Percentiles rank a stretch among this genome's conserved stretches.
Conservation (phyloP, 2,113 vertebrate species). For the Cettia cetti region DNA sequence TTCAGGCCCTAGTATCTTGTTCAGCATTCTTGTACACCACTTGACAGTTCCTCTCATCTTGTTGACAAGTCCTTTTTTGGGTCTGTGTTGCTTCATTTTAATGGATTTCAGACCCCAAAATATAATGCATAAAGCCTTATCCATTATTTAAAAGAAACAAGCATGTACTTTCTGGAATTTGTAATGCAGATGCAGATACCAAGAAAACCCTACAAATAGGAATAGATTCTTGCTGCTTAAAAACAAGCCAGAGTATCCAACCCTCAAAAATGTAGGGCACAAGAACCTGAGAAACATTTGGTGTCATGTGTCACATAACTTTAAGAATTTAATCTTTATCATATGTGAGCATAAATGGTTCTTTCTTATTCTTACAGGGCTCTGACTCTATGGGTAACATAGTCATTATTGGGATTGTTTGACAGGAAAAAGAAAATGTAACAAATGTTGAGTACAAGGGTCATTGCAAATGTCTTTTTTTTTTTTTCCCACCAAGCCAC, state of each 20-base stretch:
- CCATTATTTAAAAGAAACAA: conserved; percentile 60
- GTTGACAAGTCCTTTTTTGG: background rate
- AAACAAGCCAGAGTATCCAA: background rate
- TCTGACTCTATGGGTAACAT: background rate
- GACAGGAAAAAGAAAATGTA: background rate
- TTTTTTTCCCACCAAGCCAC: background rate
- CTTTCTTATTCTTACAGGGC: background rate
- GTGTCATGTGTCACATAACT: background rate
- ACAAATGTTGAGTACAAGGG: background rate
- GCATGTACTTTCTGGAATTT: background rate
- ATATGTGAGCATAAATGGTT: background rate
- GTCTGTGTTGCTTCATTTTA: conserved; percentile 2
- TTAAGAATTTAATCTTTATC: background rate
- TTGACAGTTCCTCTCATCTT: conserved; percentile 49
- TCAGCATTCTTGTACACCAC: conserved; percentile 27
- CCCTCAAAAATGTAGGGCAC: background rate
- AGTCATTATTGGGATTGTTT: background rate
- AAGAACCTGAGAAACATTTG: background rate
- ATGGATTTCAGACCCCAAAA: conserved; percentile 33
- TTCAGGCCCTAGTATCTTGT: background rate
- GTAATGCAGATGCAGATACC: background rate
- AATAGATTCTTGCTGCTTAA: background rate
- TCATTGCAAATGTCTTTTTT: background rate
- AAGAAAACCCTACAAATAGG: background rate
- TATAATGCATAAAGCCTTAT: conserved; percentile 28